Percentiles rank a stretch among this genome's conserved stretches.
Evolutionary conservation across 2,113 vertebrate genomes (phyloP).

Genomic region (Spea multiplicata): DNA sequence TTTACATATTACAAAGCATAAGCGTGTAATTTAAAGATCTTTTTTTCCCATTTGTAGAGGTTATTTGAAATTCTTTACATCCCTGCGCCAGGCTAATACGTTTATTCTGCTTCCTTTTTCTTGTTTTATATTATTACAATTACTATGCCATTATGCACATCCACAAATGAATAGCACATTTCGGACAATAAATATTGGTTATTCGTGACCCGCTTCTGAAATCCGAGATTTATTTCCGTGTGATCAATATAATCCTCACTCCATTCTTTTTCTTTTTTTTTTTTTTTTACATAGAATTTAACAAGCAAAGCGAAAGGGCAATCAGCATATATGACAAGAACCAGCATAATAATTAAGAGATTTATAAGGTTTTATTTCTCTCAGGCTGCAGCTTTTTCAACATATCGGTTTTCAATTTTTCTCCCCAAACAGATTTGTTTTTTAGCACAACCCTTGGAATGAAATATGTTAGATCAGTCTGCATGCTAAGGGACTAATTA

Average conservation of each 20-base stretch:
- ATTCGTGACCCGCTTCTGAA: constrained; percentile 36
- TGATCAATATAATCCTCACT: constrained; percentile 41
- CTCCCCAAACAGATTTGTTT: constrained; percentile 36
- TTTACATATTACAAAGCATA: too few species aligned
- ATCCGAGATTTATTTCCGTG: constrained; percentile 32
- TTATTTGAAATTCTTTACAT: background rate
- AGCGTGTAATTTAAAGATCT: too few species aligned
- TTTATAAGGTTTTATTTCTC: constrained; percentile 32
- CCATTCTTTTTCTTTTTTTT: constrained; percentile 23
- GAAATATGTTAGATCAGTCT: constrained; percentile 13
- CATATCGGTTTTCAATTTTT: constrained; percentile 45
- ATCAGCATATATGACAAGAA: constrained; percentile 37
- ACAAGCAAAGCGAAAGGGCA: constrained; percentile 27
- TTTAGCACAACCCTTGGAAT: constrained; percentile 21
- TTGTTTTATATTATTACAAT: constrained; percentile 23
- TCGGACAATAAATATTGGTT: constrained; percentile 40
- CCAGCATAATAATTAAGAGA: constrained; percentile 35
- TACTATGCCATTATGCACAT: constrained; percentile 35
- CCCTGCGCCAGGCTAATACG: background rate
- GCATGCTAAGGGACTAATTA: constrained; percentile 41
- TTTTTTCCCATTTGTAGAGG: too few species aligned
- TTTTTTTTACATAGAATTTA: constrained; percentile 42
- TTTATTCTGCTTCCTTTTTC: constrained; percentile 6
- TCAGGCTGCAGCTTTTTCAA: constrained; percentile 18
- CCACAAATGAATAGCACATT: constrained; percentile 42